These are phyloP conservation scores for Pseudococcus longispinus DNA, from an alignment of 2,888 invertebrate genomes.

Conservation along the genomic window DNA sequence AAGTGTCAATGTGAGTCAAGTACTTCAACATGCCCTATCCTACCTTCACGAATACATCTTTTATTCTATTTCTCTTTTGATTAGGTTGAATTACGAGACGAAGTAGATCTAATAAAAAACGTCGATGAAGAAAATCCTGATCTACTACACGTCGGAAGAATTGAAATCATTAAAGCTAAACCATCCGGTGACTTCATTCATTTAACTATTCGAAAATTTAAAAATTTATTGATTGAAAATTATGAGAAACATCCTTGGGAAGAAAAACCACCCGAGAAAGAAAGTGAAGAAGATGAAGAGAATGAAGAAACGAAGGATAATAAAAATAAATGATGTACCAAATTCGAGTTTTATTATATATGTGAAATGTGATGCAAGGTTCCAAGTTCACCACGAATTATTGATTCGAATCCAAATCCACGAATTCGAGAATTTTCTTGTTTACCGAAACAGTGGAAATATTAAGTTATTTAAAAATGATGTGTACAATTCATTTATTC, in stretches of 20 bases:
- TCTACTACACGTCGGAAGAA: constrained; percentile 73
- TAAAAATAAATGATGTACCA: not conserved
- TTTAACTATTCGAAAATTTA: constrained; percentile 66
- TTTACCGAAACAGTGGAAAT: too few relatives aligned
- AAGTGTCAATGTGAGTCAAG: constrained; percentile 69
- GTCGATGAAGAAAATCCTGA: constrained; percentile 72
- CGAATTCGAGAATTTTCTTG: too few relatives aligned
- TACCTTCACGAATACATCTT: too few relatives aligned
- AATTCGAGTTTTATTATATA: not conserved
- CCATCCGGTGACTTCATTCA: constrained; percentile 67
- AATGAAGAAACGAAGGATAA: not conserved
- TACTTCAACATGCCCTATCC: not conserved
- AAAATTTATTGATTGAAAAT: constrained; percentile 76
- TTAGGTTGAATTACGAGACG: constrained; percentile 74
- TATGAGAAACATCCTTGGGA: constrained; percentile 64
- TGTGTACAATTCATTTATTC: not conserved
- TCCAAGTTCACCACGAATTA: not conserved
- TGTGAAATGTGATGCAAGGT: not conserved
- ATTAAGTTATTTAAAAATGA: too few relatives aligned
- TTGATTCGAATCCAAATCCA: not conserved
- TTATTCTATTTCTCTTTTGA: constrained; percentile 10
- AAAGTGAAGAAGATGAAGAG: not conserved
- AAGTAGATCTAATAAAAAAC: constrained; percentile 78
- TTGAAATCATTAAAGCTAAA: constrained; percentile 70
- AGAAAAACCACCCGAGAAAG: constrained; percentile 19